Evolutionary conservation across 2,888 invertebrate genomes (phyloP).

Genomic region (Sminthurides aquaticus): DNA sequence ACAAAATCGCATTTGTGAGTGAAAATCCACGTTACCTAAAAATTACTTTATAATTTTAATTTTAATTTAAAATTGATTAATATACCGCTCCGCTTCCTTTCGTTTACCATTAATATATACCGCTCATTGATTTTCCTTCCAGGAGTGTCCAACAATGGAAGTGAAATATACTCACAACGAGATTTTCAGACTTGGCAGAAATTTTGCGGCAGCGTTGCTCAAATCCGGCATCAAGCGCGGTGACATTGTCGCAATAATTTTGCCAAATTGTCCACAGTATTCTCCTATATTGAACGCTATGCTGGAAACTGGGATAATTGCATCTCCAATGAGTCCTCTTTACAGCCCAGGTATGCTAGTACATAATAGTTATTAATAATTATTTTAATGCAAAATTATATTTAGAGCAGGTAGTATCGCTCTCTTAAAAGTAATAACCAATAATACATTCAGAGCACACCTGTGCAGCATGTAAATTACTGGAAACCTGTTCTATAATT

Average conservation of each 20-base stretch:
- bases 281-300: conserved; percentile 38
- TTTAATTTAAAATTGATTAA: no score
- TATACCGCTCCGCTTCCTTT: no score
- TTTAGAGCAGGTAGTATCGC: no score
- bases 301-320: conserved; percentile 29
- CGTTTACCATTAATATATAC: no score
- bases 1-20: neutral
- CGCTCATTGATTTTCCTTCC: conserved; percentile 2
- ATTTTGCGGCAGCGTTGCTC: conserved; percentile 38
- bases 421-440: no score
- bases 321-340: conserved; percentile 43
- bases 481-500: no score
- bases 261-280: conserved; percentile 44
- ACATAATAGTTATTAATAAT: neutral
- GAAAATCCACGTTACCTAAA: no score
- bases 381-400: no score
- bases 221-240: conserved; percentile 31
- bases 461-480: no score
- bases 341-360: conserved; percentile 34
- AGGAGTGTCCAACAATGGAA: conserved; percentile 37
- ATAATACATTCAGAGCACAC: no score
- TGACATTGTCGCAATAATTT: conserved; percentile 43
- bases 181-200: conserved; percentile 33
- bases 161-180: conserved; percentile 30
- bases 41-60: no score